These are phyloP conservation scores for Leptopilina boulardi DNA, from an alignment of 1,140 invertebrate species.

Conservation along the genomic window DNA sequence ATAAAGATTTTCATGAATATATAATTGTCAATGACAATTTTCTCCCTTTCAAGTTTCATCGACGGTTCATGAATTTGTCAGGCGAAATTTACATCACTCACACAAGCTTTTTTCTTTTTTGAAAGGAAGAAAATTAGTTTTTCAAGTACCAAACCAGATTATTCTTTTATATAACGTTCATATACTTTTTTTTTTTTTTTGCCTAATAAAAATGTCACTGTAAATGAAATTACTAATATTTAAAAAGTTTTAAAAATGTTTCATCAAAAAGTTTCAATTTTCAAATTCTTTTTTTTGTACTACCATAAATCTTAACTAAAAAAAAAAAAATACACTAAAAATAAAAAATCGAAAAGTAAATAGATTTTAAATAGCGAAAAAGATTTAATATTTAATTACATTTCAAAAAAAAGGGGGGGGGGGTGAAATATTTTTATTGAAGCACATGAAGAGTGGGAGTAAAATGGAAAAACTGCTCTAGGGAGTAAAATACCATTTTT, in stretches of 20 bases:
- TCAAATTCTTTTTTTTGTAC: no score
- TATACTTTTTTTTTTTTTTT: background rate
- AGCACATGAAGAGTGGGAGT: no score
- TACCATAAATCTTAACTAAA: no score
- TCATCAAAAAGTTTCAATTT: no score
- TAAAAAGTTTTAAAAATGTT: background rate
- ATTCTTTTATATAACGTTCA: background rate
- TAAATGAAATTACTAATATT: background rate
- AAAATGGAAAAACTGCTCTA: no score
- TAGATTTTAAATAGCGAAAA: no score
- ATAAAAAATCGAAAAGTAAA: no score
- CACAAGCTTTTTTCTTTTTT: background rate
- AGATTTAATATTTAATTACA: no score
- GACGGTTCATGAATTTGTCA: background rate
- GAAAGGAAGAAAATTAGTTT: slow-evolving; percentile 10
- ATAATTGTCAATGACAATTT: background rate
- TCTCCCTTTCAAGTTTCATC: background rate
- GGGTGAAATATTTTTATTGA: no score
- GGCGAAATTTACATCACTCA: slow-evolving; percentile 4
- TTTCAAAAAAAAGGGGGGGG: no score
- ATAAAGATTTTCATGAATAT: background rate
- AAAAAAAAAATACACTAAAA: no score
- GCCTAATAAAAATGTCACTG: background rate
- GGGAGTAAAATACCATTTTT: no score
- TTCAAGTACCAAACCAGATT: background rate